Evolutionary conservation across 1,140 invertebrate species (phyloP), one percentile per base, ranked within the genome.

Genomic region (Lanistes nyassanus): DNA sequence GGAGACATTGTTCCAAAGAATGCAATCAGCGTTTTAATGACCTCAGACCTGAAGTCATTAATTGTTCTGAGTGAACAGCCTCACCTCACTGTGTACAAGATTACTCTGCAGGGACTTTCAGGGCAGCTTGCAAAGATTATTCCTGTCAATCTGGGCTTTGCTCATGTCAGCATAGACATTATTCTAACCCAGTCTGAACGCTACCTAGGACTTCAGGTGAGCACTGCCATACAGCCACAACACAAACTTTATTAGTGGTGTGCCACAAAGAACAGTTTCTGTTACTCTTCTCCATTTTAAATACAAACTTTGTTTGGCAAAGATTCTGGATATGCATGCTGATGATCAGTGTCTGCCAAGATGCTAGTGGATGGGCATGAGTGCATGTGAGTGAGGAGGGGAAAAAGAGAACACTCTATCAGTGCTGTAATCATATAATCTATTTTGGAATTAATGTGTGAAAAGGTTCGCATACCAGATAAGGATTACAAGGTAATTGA

Each of bases 401-500:
- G n/a, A n/a, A n/a, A n/a, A n/a, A n/a, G n/a, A n/a, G n/a, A n/a
- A n/a, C n/a, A n/a, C n/a, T n/a, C n/a, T n/a, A n/a, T n/a, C n/a
- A n/a, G n/a, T 60, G 70, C 70, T 31, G 70, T 60, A 11, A 37
- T 72, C 21, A 58, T 13, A n/a, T n/a, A n/a, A n/a, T n/a, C n/a
- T n/a, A n/a, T n/a, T n/a, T n/a, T n/a, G n/a, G n/a, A n/a, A n/a
- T n/a, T n/a, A n/a, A n/a, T n/a, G n/a, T n/a, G 11, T 26, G n/a
- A 83, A 13, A 56, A 74, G 39, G 67, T 70, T 0, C 76, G 81
- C 62, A 62, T 81, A 34, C 66, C 80, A 6, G 76, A 79, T 29
- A 53, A 75, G 23, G 85, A 85, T 36, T 82, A 73, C 62, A 70
- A 82, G n/a, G 72, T 79, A 1, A 80, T 86, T n/a, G 68, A 81